Evolutionary conservation across 2,888 invertebrate genomes (phyloP).

Genomic region (Crocallis elinguaria): DNA sequence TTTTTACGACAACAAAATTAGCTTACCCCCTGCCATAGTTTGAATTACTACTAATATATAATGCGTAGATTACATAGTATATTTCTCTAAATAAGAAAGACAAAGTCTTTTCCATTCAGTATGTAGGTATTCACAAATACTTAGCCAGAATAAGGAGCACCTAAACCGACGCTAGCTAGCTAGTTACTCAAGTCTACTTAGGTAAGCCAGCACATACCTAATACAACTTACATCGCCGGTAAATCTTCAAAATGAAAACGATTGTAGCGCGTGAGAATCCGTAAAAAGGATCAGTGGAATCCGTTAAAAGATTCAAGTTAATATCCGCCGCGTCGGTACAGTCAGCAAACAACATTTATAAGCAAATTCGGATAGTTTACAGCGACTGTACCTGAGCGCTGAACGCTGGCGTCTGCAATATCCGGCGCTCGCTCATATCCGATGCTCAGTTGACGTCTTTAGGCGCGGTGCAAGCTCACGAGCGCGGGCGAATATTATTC

Average conservation of each 20-base stretch:
- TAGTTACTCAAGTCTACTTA: too few species aligned
- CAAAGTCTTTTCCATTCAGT: too few species aligned
- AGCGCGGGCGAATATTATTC: conserved; percentile 25
- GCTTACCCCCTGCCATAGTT: too few species aligned
- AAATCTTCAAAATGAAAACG: conserved; percentile 29
- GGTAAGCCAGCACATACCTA: neutral
- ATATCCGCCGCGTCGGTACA: conserved; percentile 25
- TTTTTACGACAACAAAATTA: too few species aligned
- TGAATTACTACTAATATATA: too few species aligned
- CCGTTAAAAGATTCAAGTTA: conserved; percentile 30
- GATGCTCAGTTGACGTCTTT: conserved; percentile 64
- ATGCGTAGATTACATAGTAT: too few species aligned
- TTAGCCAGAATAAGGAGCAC: too few species aligned
- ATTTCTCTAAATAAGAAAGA: too few species aligned
- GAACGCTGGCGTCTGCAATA: conserved; percentile 74
- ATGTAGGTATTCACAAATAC: too few species aligned
- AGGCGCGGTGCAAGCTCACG: conserved; percentile 36
- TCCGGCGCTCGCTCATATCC: conserved; percentile 77
- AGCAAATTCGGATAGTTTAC: conserved; percentile 74
- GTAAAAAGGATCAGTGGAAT: conserved; percentile 21
- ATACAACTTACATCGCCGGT: conserved; percentile 1
- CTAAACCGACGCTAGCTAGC: too few species aligned
- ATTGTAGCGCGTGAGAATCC: conserved; percentile 19
- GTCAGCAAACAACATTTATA: conserved; percentile 65
- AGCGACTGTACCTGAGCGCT: conserved; percentile 72